A percentile compares a stretch with the other conserved stretches of the same genome.
Evolutionary conservation across 2,797 vertebrate genomes (phyloP).

Genomic region (Brotula barbata): DNA sequence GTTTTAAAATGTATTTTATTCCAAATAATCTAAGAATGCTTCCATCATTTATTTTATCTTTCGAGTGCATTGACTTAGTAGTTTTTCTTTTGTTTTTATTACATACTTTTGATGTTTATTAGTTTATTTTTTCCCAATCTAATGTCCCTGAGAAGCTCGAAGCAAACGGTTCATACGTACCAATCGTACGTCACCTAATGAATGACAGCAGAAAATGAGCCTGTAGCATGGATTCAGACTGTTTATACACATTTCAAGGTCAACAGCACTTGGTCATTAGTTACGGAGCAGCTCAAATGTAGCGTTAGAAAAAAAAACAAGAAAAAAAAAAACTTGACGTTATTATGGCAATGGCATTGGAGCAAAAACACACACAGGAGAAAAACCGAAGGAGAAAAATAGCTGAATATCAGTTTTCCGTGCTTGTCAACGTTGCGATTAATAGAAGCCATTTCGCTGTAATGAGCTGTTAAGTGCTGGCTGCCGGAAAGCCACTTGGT

Average conservation of each 20-base stretch:
- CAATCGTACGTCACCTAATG: too few species aligned
- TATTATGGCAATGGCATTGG: slow-evolving; percentile 20
- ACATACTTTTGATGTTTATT: slow-evolving; percentile 1
- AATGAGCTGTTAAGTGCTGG: slow-evolving; percentile 76
- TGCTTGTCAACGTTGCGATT: slow-evolving; percentile 73
- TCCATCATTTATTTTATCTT: slow-evolving; percentile 26
- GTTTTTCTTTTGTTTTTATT: slow-evolving; percentile 3
- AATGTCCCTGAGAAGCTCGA: too few species aligned
- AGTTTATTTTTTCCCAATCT: too few species aligned
- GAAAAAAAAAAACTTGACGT: too few species aligned
- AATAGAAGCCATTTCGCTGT: slow-evolving; percentile 73
- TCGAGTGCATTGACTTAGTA: slow-evolving; percentile 6
- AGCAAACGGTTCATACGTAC: too few species aligned
- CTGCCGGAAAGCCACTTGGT: slow-evolving; percentile 69
- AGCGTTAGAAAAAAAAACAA: slow-evolving; percentile 26
- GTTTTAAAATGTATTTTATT: too few species aligned
- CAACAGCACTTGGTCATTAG: slow-evolving; percentile 40
- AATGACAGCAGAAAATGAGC: too few species aligned
- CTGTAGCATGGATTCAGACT: slow-evolving; percentile 26
- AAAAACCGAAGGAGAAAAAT: slow-evolving; percentile 39
- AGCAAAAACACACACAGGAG: slow-evolving; percentile 28
- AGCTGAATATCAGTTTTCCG: slow-evolving; percentile 63
- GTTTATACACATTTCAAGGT: slow-evolving; percentile 36
- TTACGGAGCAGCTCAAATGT: slow-evolving; percentile 40
- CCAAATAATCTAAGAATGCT: too few species aligned